Base-by-base conservation (phyloP, 2,113 vertebrate genomes). In the Engystomops pustulosus region DNA sequence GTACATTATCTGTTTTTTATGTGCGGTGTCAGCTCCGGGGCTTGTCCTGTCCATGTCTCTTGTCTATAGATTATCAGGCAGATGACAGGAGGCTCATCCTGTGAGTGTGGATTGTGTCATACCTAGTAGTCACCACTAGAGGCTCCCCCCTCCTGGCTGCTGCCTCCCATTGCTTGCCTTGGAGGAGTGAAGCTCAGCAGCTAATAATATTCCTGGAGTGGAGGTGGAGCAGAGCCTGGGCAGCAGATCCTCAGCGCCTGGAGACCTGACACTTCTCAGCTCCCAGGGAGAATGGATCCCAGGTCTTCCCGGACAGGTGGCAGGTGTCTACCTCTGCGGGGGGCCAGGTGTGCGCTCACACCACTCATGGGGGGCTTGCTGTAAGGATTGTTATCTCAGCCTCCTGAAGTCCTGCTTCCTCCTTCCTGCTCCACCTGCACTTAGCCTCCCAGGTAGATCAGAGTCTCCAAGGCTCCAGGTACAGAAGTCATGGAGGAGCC, bases 201-300 rank as follows among this genome's bases (percentile, higher is more conserved):
- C 86, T 87, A 86, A 89, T 89, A 84, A 81, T 84, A 89, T 88
- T 86, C 82, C 30, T 75, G 80, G 86, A 44, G 85, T 86, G 78
- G 79, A 85, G 89, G 89, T 75, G 83, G 89, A 85, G 85, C 83
- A 32, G 49, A 82, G 83, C 67, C 45, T 74, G 83, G 85, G 85
- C 85, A 87, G 85, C 81, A 79, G 77, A 11, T 68, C 7, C 86
- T 74, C 82, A 70, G 81, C 78, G 86, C 86, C 79, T 79, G 86
- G 62, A 87, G 87, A 88, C 71, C 60, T 67, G 41, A 32, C 10
- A 69, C 80, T 76, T 67, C 84, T 82, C 15, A 8, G 78, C 23
- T 10, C 12, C 30, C 72, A 44, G 32, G 34, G 38, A 65, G 41
- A 8, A 83, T 83, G 81, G 70, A 12, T 36, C 30, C 14, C 60